Percentiles rank a stretch among this genome's conserved stretches.
Conservation (phyloP, 1,140 invertebrate genomes). For the Bombus terrestris region DNA sequence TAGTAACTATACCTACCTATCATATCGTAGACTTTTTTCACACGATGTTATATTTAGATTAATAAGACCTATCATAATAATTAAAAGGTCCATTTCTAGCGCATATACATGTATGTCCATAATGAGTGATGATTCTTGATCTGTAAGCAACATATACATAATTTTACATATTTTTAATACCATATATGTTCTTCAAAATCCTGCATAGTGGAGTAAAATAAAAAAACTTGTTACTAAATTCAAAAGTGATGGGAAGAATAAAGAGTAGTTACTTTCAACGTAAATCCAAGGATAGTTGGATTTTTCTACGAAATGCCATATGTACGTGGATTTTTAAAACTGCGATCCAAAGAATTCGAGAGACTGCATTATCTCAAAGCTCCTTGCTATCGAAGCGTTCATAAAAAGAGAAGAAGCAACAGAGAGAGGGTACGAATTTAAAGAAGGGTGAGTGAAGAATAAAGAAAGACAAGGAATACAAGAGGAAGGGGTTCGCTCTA, state of each 20-base stretch:
- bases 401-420: constrained; percentile 12
- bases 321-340: constrained; percentile 42
- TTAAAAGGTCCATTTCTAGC: not conserved
- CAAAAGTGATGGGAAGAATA: not conserved
- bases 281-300: not conserved
- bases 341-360: constrained; percentile 33
- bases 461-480: constrained; percentile 18
- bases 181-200: not conserved
- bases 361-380: constrained; percentile 58
- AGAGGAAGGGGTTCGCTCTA: constrained; percentile 67
- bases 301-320: not conserved
- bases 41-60: not conserved
- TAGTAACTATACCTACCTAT: not conserved
- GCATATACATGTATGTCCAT: not conserved
- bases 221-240: not conserved
- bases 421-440: constrained; percentile 5
- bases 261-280: not conserved
- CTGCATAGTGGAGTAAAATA: not conserved
- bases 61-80: not conserved
- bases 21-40: not conserved
- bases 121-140: not conserved
- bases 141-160: not conserved
- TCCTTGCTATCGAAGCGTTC: constrained; percentile 9
- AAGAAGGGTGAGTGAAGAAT: constrained; percentile 43
- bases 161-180: not conserved